Evolutionary conservation across 2,888 invertebrate species (phyloP), one percentile per base, ranked within the genome.

Genomic region (Oasisia sp.): DNA sequence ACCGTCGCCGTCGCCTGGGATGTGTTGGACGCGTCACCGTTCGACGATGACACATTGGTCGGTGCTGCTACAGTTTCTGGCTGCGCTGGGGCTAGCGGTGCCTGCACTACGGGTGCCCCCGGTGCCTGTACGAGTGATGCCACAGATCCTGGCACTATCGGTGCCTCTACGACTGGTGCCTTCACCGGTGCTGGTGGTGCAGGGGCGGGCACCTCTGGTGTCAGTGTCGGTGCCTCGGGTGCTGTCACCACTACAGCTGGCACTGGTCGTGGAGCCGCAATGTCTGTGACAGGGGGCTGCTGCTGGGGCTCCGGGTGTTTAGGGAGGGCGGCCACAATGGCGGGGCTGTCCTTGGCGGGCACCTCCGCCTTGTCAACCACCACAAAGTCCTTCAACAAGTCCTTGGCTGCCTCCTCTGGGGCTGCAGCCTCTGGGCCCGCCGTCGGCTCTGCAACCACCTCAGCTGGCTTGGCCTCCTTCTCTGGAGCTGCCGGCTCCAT

Each of bases 351-450:
- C 44, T 94, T 92, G 50, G 94, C 92, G 45, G 95, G 95, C 27
- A 95, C 94, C 93, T 95, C 95, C 74, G 92, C 93, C 93, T 94
- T 95, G 92, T 94, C 94, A 91, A 95, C 93, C 56, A 95, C 94
- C 91, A 95, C 95, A 94, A 94, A 95, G 38, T 95, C 95, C 58
- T 95, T 94, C 8, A 90, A n/a, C 8, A 56, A 89, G 8, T 90
- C 93, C n/a, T 89, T 32, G 45, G 89, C 90, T 3, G 92, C 89
- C n/a, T 89, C 89, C 44, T 90, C n/a, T 4, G 89, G 14, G 19
- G 32, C 14, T 12, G 32, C 38, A 9, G 32, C 27, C 90, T 9
- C 38, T 12, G 14, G 89, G 19, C 89, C 12, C 58, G 8, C n/a
- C 32, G 38, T 89, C 32, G 91, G 32, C 58, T 50, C 92, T 32